Evolutionary conservation across 2,113 vertebrate genomes (phyloP).

Genomic region (Aspiorhynchus laticeps): DNA sequence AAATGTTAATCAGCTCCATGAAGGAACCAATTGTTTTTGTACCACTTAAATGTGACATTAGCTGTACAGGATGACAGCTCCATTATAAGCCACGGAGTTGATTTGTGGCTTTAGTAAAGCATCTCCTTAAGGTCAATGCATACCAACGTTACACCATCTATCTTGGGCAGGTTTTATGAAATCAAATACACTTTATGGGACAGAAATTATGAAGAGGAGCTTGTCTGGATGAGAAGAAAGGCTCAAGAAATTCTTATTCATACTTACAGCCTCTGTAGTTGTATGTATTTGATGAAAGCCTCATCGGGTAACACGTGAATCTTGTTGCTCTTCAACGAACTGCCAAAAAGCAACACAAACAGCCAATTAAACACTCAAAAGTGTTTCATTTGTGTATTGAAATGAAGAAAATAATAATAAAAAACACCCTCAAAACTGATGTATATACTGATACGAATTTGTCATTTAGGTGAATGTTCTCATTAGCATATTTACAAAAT

Average conservation of each 20-base stretch:
- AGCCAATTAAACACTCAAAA: neutral
- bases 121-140: neutral
- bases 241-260: neutral
- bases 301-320: constrained; percentile 73
- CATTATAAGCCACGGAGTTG: neutral
- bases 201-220: neutral
- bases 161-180: neutral
- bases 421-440: neutral
- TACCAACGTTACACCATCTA: neutral
- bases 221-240: neutral
- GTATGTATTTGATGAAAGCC: constrained; percentile 73
- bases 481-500: neutral
- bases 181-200: neutral
- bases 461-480: neutral
- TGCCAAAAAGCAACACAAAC: constrained; percentile 51
- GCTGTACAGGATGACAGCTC: neutral
- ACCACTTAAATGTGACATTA: neutral
- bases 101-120: constrained; percentile 12
- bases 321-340: constrained; percentile 77
- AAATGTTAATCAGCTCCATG: constrained; percentile 1
- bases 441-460: too few relatives aligned
- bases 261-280: constrained; percentile 79
- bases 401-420: neutral
- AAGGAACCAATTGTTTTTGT: constrained; percentile 1
- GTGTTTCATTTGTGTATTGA: neutral